A percentile compares a stretch with the other conserved stretches of the same genome.
Evolutionary conservation across 2,797 vertebrate genomes (phyloP).

Genomic region (Gephyroberyx darwinii): DNA sequence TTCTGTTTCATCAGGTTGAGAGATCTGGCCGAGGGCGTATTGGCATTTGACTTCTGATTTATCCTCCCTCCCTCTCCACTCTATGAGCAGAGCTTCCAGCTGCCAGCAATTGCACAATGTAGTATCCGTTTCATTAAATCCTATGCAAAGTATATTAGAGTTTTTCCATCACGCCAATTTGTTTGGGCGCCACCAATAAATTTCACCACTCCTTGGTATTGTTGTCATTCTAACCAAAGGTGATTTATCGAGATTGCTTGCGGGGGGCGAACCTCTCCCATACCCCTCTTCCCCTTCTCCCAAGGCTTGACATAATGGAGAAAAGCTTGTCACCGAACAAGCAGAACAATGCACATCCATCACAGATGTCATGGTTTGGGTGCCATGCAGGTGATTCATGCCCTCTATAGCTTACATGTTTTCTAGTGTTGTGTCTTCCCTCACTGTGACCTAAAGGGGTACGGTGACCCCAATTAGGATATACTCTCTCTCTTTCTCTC

Average conservation of each 20-base stretch:
- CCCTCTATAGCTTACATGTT: too few relatives aligned
- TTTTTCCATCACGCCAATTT: constrained; percentile 59
- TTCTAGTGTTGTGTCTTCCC: not conserved
- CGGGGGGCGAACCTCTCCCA: constrained; percentile 11
- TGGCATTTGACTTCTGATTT: constrained; percentile 76
- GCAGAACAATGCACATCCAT: too few relatives aligned
- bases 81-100: constrained; percentile 55
- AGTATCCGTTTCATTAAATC: constrained; percentile 68
- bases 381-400: too few relatives aligned
- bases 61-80: constrained; percentile 52
- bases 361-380: too few relatives aligned
- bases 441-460: not conserved
- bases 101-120: constrained; percentile 61
- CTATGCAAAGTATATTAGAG: constrained; percentile 52
- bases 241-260: constrained; percentile 30
- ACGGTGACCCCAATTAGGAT: constrained; percentile 5
- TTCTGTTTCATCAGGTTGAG: constrained; percentile 75
- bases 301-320: constrained; percentile 5
- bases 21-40: constrained; percentile 73
- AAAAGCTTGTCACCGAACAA: constrained; percentile 3
- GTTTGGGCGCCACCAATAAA: constrained; percentile 50
- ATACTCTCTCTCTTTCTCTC: not conserved
- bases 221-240: constrained; percentile 26
- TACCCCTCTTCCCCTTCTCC: not conserved
- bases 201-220: constrained; percentile 37